Conservation (phyloP, 2,888 invertebrate genomes). For the Plebejus argus region DNA sequence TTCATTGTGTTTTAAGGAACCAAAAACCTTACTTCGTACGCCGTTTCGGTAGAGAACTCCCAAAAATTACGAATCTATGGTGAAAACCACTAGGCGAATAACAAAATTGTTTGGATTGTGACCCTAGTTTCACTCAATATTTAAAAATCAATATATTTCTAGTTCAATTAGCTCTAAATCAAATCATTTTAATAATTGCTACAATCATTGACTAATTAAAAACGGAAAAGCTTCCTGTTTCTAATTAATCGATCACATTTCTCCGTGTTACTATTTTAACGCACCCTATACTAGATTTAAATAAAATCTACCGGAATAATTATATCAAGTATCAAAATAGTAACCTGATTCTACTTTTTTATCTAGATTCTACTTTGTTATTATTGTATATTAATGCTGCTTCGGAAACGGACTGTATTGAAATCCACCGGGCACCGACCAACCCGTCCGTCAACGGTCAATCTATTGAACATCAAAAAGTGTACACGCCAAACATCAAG, state of each 20-base stretch:
- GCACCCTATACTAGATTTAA: neutral
- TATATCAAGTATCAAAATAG: conserved; percentile 41
- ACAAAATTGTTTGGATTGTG: neutral
- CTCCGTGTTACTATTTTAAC: neutral
- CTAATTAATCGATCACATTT: conserved; percentile 9
- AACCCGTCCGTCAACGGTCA: too few relatives aligned
- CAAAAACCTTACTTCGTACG: too few relatives aligned
- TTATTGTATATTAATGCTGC: neutral
- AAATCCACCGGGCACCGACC: too few relatives aligned
- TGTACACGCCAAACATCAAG: too few relatives aligned
- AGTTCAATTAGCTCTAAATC: neutral
- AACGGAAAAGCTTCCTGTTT: neutral
- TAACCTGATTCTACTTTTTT: too few relatives aligned
- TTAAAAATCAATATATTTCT: neutral
- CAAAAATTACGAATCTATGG: neutral
- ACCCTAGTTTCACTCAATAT: too few relatives aligned
- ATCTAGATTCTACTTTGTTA: too few relatives aligned
- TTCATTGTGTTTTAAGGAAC: too few relatives aligned
- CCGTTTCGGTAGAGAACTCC: neutral
- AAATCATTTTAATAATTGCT: neutral
- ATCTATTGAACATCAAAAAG: too few relatives aligned
- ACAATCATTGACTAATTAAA: neutral
- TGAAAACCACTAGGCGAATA: neutral
- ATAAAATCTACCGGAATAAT: conserved; percentile 32
- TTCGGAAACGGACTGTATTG: neutral